Base-by-base conservation (phyloP, 2,113 vertebrate species). In the Rallus limicola region DNA sequence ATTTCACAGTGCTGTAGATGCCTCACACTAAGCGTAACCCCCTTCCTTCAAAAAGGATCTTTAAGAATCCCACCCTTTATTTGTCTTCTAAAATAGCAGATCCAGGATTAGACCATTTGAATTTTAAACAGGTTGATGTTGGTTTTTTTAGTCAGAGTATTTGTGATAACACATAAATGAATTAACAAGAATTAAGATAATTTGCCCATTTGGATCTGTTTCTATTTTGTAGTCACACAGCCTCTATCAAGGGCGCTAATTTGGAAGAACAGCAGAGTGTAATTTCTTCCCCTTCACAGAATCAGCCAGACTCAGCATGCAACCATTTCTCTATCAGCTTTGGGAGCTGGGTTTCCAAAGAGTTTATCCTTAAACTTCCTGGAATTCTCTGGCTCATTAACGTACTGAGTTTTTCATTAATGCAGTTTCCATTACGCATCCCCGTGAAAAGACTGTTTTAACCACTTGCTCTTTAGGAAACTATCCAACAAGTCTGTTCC, bases 141-240 rank as follows among this genome's bases (percentile, higher is more conserved):
- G 25, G 4, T 12, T 38, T 38, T 64, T 91, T 59, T 16, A 63
- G 46, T 36, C 62, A 38, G 11, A 38, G 26, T 55, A 53, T 75
- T 92, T 6, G 4, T 11, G 20, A 42, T 50, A 86, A 68, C 0
- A 0, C 31, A 75, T 56, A 88, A 86, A 62, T 0, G 2, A 92
- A 92, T 95, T 84, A 87, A 76, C 15, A 76, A 64, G 84, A 93
- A 81, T 74, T 70, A 86, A 71, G 69, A 60, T 82, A 28, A 93
- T 87, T 82, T 86, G 9, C 36, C 59, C 25, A 26, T 84, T 86
- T 90, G 67, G 90, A 67, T 91, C 38, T 48, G 34, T 40, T 86
- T 78, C 46, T 94, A 8, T 56, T 86, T 67, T 82, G 53, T 15
- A 55, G 71, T 88, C 69, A 58, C 34, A 18, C 53, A 76, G 83